phyloP scores from a whole-genome alignment of 1,140 invertebrate species.

The Bombus superbus region DNA sequence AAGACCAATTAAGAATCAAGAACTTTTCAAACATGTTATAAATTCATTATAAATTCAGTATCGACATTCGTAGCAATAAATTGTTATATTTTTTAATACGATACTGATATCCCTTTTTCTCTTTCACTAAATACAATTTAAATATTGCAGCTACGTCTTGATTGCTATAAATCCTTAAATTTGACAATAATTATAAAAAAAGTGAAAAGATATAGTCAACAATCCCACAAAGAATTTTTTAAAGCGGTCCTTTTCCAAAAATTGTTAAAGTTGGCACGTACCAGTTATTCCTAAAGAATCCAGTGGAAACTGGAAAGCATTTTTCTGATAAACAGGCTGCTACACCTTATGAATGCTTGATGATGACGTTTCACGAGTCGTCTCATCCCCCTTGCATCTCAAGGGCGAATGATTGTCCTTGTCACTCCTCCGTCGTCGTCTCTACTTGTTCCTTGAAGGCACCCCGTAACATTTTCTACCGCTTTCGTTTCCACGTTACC shows the following conservation, averaged over 20 bases:
- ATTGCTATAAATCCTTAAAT: too few species aligned
- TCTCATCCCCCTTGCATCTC: constrained; percentile 37
- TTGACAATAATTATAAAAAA: neutral
- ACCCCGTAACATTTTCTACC: constrained; percentile 25
- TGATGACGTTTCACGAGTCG: constrained; percentile 61
- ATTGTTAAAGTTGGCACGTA: neutral
- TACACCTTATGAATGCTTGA: constrained; percentile 68
- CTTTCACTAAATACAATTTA: too few species aligned
- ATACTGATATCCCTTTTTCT: too few species aligned
- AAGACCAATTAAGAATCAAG: too few species aligned
- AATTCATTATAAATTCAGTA: too few species aligned
- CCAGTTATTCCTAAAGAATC: constrained; percentile 12
- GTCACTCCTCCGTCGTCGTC: neutral
- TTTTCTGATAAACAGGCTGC: constrained; percentile 54
- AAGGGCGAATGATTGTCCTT: constrained; percentile 26
- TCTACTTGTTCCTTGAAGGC: neutral
- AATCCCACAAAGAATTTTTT: neutral
- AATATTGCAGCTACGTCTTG: too few species aligned
- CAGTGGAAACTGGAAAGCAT: constrained; percentile 10
- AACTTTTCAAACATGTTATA: too few species aligned
- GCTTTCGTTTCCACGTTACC: constrained; percentile 21
- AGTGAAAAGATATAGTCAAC: neutral
- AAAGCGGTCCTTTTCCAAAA: neutral
- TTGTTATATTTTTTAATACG: too few species aligned
- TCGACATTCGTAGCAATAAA: too few species aligned